Conservation (phyloP, 2,797 vertebrate genomes). For the Threskiornis aethiopicus region DNA sequence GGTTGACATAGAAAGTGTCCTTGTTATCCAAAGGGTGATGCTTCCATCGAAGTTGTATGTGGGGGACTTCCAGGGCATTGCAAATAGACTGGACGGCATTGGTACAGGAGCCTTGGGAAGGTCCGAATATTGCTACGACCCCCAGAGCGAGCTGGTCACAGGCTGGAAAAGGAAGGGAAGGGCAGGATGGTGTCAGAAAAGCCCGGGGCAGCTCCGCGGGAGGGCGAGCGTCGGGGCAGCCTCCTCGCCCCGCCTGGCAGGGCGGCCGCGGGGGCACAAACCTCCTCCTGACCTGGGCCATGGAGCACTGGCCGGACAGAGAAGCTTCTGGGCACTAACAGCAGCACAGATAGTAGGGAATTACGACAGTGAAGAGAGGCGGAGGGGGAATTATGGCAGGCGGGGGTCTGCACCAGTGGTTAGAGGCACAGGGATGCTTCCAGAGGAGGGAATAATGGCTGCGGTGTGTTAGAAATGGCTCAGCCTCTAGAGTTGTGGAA, state of each 20-base stretch:
- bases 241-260: no score
- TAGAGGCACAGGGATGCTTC: neutral
- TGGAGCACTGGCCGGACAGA: neutral
- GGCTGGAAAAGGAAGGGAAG: constrained; percentile 76
- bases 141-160: constrained; percentile 98
- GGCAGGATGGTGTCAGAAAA: neutral
- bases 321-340: neutral
- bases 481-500: neutral
- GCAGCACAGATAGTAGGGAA: fast-evolving
- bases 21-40: constrained; percentile 98
- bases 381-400: neutral
- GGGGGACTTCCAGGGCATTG: constrained; percentile 96
- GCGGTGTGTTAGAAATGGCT: neutral
- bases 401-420: fast-evolving
- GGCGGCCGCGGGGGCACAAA: neutral
- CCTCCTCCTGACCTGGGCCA: neutral
- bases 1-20: constrained; percentile 96
- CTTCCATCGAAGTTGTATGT: constrained; percentile 98
- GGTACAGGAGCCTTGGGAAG: constrained; percentile 96
- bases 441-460: neutral
- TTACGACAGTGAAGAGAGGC: neutral
- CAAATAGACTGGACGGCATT: constrained; percentile 98
- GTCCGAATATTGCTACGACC: constrained; percentile 97
- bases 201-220: fast-evolving
- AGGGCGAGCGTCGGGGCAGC: neutral